Conservation (phyloP, 2,888 invertebrate species). For the Melangyna quadrimaculata region DNA sequence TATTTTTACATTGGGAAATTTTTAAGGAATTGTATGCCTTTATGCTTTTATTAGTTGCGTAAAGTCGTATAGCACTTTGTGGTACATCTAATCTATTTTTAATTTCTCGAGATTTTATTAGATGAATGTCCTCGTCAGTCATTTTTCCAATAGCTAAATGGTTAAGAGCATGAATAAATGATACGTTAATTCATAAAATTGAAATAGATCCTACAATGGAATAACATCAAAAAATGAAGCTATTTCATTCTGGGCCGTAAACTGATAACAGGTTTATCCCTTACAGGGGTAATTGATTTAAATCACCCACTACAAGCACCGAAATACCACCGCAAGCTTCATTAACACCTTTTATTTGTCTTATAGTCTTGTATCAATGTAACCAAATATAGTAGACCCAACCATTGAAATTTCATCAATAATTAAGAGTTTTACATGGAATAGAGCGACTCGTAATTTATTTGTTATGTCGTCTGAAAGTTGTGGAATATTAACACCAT, state of each 20-base stretch:
- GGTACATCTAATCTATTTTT: neutral
- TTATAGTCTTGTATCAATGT: too few relatives aligned
- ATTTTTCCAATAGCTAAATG: neutral
- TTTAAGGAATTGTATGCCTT: neutral
- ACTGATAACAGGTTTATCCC: too few relatives aligned
- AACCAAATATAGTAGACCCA: too few relatives aligned
- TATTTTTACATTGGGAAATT: neutral
- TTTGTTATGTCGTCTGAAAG: too few relatives aligned
- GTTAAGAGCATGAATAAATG: neutral
- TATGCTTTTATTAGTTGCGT: neutral
- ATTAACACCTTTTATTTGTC: too few relatives aligned
- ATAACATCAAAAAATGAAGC: neutral
- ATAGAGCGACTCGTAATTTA: too few relatives aligned
- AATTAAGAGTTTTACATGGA: too few relatives aligned
- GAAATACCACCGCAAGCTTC: neutral
- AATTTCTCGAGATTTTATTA: neutral
- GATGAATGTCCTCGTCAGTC: neutral
- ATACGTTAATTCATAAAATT: neutral
- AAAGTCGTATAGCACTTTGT: neutral
- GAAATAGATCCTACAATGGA: neutral
- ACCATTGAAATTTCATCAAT: too few relatives aligned
- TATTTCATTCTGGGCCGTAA: neutral
- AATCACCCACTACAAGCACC: neutral
- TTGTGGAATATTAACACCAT: too few relatives aligned
- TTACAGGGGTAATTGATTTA: neutral